A percentile compares a stretch with the other conserved stretches of the same genome.
Evolutionary conservation across 2,797 vertebrate genomes (phyloP).

Genomic region (Knipowitschia caucasica): DNA sequence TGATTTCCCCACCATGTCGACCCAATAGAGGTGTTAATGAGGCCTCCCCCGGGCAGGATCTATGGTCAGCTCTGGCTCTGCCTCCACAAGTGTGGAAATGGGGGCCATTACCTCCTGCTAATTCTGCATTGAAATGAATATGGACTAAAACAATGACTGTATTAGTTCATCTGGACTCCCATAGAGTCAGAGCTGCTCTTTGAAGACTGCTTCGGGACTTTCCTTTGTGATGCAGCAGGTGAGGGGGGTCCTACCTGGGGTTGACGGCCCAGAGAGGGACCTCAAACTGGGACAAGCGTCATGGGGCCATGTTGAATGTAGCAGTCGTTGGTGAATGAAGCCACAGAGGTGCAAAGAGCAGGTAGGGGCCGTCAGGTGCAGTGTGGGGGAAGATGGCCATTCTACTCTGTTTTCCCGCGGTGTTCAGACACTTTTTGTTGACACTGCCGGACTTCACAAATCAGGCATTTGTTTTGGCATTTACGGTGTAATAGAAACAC

Average conservation of each 20-base stretch:
- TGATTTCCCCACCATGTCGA: background rate
- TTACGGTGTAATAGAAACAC: too few species aligned
- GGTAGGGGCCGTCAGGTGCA: background rate
- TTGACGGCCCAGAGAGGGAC: background rate
- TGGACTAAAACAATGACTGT: background rate
- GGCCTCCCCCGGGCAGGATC: background rate
- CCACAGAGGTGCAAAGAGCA: background rate
- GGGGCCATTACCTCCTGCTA: background rate
- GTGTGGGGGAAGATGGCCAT: background rate
- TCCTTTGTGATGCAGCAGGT: constrained; percentile 1
- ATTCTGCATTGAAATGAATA: background rate
- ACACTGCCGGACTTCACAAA: too few species aligned
- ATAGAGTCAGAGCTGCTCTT: background rate
- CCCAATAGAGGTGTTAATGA: background rate
- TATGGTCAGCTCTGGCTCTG: background rate
- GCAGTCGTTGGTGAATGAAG: background rate
- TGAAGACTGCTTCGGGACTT: background rate
- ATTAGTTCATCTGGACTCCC: background rate
- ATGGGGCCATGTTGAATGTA: background rate
- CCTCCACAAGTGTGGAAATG: background rate
- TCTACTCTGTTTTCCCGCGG: too few species aligned
- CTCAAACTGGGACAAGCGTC: background rate
- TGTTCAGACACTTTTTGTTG: background rate
- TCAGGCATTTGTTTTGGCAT: too few species aligned
- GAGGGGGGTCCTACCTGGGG: background rate